Percentiles rank a stretch among this genome's conserved stretches.
These are phyloP conservation scores for Propithecus perrieri DNA, from an alignment of 2,797 vertebrate species.

Conservation along the genomic window DNA sequence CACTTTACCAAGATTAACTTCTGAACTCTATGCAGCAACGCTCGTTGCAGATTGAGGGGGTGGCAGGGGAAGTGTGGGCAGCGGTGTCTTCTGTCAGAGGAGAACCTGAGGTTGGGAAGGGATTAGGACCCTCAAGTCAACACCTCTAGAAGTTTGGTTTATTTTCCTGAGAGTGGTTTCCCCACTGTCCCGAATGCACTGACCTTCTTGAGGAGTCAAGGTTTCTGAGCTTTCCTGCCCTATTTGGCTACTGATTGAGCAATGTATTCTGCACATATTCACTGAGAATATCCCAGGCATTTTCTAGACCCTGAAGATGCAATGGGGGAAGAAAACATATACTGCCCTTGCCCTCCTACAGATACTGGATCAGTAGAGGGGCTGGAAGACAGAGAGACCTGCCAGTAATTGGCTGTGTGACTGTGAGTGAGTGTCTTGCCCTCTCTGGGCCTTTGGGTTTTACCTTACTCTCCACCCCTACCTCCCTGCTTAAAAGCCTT, in stretches of 20 bases:
- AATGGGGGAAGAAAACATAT: neutral
- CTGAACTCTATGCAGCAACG: neutral
- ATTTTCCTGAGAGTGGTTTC: neutral
- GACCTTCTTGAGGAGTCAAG: neutral
- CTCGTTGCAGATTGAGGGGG: neutral
- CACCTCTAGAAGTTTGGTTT: neutral
- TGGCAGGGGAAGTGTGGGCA: neutral
- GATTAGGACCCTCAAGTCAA: neutral
- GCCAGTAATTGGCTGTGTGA: neutral
- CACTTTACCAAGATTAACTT: slow-evolving; percentile 64
- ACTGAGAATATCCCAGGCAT: neutral
- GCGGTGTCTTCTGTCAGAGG: neutral
- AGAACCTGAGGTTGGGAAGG: neutral
- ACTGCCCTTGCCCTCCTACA: neutral
- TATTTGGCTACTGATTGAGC: neutral
- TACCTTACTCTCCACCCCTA: neutral
- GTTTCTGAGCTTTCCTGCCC: neutral
- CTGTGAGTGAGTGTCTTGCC: neutral
- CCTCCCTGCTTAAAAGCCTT: neutral
- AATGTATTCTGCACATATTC: neutral
- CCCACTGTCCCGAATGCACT: neutral
- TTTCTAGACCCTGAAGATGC: neutral
- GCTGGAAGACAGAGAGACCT: neutral
- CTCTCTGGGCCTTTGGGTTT: neutral
- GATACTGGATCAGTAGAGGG: neutral